Evolutionary conservation across 2,797 vertebrate species (phyloP).

Genomic region (Enteromius argenteus): DNA sequence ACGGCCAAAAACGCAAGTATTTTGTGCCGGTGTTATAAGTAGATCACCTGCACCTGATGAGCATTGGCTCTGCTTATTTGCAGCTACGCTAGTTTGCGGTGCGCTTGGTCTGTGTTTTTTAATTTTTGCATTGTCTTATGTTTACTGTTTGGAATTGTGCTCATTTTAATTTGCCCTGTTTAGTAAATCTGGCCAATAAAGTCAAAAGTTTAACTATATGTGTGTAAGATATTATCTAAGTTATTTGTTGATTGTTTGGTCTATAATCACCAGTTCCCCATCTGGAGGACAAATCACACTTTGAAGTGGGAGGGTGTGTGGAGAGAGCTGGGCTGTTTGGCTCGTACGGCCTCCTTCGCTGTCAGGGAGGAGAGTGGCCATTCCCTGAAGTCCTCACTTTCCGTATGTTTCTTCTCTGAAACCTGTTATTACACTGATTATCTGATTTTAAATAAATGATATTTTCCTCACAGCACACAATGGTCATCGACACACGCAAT

Average conservation of each 20-base stretch:
- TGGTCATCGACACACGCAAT: conserved; percentile 94
- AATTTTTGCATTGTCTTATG: no score
- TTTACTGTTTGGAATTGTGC: no score
- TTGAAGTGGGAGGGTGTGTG: conserved; percentile 97
- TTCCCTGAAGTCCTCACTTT: conserved; percentile 94
- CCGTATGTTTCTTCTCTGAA: conserved; percentile 75
- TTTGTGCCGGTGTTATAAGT: no score
- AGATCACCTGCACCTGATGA: background rate
- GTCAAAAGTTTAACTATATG: background rate
- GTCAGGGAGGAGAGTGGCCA: conserved; percentile 95
- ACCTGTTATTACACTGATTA: background rate
- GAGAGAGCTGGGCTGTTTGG: conserved; percentile 93
- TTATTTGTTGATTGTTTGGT: background rate
- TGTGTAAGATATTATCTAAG: background rate
- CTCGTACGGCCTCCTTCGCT: conserved; percentile 91
- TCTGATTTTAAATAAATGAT: background rate
- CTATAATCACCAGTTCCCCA: conserved; percentile 84
- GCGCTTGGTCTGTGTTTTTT: background rate
- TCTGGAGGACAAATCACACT: conserved; percentile 93
- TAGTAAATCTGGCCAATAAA: background rate
- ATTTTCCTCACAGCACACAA: conserved; percentile 83
- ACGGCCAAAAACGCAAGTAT: no score
- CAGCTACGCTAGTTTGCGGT: background rate
- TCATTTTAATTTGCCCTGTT: no score
- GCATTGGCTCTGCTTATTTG: background rate